These are phyloP conservation scores for Drosophila equinoxialis DNA, from an alignment of 1,140 invertebrate species.

Conservation along the genomic window DNA sequence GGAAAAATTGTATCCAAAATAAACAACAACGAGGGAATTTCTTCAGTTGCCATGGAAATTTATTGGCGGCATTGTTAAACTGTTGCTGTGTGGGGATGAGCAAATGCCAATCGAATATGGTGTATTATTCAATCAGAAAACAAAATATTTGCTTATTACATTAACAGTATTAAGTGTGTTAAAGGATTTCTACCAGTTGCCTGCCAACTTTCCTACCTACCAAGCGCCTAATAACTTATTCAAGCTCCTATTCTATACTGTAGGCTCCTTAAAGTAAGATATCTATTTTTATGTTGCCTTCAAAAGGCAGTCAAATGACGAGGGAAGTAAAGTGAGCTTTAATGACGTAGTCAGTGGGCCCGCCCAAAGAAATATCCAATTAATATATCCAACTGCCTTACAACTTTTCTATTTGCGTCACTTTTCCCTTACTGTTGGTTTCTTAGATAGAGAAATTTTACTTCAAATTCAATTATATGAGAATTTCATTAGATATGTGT, in stretches of 20 bases:
- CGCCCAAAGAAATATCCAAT: neutral
- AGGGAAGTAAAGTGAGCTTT: constrained; percentile 15
- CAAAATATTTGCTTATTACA: neutral
- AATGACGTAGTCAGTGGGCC: neutral
- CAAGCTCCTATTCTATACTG: constrained; percentile 18
- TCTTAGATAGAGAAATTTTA: no score
- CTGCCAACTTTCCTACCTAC: neutral
- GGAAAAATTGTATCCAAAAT: constrained; percentile 70
- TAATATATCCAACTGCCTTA: no score
- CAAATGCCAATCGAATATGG: neutral
- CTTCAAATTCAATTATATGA: no score
- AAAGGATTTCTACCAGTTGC: neutral
- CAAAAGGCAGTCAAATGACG: neutral
- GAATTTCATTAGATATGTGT: no score
- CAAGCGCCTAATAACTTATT: constrained; percentile 25
- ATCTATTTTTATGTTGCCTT: constrained; percentile 37
- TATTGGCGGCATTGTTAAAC: constrained; percentile 67
- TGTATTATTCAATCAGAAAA: constrained; percentile 5
- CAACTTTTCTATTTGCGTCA: no score
- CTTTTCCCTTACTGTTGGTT: no score
- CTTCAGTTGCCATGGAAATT: constrained; percentile 64
- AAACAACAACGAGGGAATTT: constrained; percentile 77
- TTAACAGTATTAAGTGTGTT: neutral
- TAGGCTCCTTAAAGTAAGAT: constrained; percentile 4
- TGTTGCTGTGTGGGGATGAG: constrained; percentile 58